Evolutionary conservation across 2,888 invertebrate genomes (phyloP).

Genomic region (Coelopa pilipes): DNA sequence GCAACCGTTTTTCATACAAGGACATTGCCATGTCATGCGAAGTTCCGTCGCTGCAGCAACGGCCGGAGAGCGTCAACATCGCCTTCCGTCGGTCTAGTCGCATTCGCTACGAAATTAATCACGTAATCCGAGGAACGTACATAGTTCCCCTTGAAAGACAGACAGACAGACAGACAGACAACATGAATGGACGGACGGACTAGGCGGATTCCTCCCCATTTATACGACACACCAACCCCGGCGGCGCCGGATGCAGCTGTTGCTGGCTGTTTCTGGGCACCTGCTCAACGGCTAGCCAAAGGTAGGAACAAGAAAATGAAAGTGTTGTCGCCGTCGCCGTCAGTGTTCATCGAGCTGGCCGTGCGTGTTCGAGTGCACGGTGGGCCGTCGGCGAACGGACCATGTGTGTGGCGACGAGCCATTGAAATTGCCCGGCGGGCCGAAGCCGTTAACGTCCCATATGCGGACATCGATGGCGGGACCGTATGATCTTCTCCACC

Average conservation of each 20-base stretch:
- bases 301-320: slow-evolving; percentile 68
- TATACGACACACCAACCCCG: not conserved
- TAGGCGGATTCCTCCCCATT: not conserved
- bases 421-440: not conserved
- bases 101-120: not conserved
- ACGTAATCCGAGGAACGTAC: slow-evolving; percentile 3
- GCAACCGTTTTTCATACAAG: slow-evolving; percentile 67
- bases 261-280: slow-evolving; percentile 54
- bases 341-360: slow-evolving; percentile 32
- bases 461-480: slow-evolving; percentile 21
- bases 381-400: slow-evolving; percentile 11
- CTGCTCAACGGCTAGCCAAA: slow-evolving; percentile 66
- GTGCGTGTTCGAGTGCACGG: slow-evolving; percentile 22
- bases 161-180: not conserved
- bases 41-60: not conserved
- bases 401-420: slow-evolving; percentile 26
- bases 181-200: too few species aligned
- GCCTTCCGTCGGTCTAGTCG: not conserved
- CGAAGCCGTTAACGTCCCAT: slow-evolving; percentile 9
- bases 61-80: not conserved
- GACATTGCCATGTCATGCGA: slow-evolving; percentile 66
- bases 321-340: slow-evolving; percentile 57
- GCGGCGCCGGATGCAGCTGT: slow-evolving; percentile 22
- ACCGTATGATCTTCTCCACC: not conserved
- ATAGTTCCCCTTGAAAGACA: slow-evolving; percentile 15